phyloP scores from a whole-genome alignment of 2,113 vertebrate genomes.

The Corythornis vintsioides region DNA sequence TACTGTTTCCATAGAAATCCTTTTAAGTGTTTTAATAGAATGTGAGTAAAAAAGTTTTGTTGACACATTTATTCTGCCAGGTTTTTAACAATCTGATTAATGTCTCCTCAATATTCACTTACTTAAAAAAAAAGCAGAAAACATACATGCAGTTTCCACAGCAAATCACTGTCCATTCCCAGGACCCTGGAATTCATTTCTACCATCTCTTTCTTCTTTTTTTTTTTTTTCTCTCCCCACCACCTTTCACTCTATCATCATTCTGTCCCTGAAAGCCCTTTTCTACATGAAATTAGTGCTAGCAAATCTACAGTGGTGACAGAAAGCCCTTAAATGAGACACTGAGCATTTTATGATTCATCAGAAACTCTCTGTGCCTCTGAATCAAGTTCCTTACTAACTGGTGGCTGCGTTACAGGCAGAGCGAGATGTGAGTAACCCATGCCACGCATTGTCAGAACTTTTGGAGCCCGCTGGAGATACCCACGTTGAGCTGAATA shows the following conservation, averaged over 20 bases:
- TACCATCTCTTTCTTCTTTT: neutral
- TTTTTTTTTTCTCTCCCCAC: neutral
- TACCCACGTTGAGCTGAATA: slow-evolving; percentile 64
- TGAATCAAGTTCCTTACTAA: slow-evolving; percentile 52
- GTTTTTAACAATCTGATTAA: slow-evolving; percentile 35
- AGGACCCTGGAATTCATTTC: neutral
- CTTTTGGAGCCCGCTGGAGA: slow-evolving; percentile 26
- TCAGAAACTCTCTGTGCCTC: slow-evolving; percentile 23
- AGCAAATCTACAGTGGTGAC: slow-evolving; percentile 20
- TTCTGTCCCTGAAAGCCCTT: slow-evolving; percentile 57
- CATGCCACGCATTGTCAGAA: slow-evolving; percentile 14
- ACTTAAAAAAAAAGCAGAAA: neutral
- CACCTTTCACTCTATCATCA: neutral
- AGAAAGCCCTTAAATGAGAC: slow-evolving; percentile 17
- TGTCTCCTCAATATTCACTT: slow-evolving; percentile 4
- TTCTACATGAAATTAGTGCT: slow-evolving; percentile 8
- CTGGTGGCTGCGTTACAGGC: slow-evolving; percentile 11
- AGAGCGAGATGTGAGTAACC: slow-evolving; percentile 56
- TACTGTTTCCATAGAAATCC: slow-evolving; percentile 67
- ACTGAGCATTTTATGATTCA: slow-evolving; percentile 22
- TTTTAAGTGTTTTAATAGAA: slow-evolving; percentile 29
- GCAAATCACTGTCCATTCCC: neutral
- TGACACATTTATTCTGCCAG: slow-evolving; percentile 50
- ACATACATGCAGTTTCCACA: neutral
- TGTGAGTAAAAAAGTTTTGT: slow-evolving; percentile 40